phyloP scores from a whole-genome alignment of 2,888 invertebrate species.

The Bruchidius siliquastri region DNA sequence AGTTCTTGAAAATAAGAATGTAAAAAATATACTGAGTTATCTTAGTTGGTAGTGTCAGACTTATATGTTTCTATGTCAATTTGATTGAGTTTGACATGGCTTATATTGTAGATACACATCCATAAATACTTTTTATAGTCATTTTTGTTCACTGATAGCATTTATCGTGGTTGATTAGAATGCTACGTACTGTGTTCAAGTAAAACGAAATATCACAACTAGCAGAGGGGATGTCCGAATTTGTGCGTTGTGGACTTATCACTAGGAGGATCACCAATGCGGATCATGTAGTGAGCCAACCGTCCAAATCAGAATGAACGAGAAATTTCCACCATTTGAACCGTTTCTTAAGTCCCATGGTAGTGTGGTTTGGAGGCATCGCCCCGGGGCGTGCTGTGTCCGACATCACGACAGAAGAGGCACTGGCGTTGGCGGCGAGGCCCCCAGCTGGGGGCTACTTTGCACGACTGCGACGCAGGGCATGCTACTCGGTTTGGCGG shows the following conservation, averaged over 20 bases:
- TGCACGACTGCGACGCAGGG: background rate
- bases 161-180: background rate
- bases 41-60: no score
- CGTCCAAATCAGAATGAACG: conserved; percentile 35
- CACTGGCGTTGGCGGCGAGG: conserved; percentile 10
- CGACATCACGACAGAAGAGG: background rate
- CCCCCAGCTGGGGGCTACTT: background rate
- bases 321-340: conserved; percentile 43
- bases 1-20: no score
- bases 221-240: background rate
- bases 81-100: no score
- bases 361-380: conserved; percentile 16
- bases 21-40: no score
- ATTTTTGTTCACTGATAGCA: no score
- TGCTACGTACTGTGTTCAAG: background rate
- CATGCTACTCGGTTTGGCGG: background rate
- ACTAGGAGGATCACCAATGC: background rate
- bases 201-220: background rate
- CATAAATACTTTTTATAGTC: no score
- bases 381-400: no score
- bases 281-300: conserved; percentile 12
- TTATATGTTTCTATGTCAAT: no score
- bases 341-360: conserved; percentile 39
- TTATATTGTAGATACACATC: no score
- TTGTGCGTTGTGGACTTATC: background rate